phyloP scores from a whole-genome alignment of 2,113 vertebrate species.

The Propithecus coquereli region DNA sequence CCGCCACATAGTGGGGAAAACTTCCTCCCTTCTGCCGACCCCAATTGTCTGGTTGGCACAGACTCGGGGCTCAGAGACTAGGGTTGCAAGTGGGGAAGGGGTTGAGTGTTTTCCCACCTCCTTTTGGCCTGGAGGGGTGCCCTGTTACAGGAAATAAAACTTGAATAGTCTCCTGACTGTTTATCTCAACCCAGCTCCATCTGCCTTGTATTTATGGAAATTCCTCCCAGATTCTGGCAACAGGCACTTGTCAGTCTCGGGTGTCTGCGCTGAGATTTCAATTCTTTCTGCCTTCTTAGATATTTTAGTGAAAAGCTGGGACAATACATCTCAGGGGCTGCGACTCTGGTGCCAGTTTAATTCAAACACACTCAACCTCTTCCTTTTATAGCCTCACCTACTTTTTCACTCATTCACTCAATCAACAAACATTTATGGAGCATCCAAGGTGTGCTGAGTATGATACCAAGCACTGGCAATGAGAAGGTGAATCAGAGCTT shows the following conservation, averaged over 20 bases:
- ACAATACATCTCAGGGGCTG: slow-evolving; percentile 34
- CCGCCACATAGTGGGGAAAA: background rate
- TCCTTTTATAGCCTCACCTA: background rate
- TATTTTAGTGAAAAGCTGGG: slow-evolving; percentile 37
- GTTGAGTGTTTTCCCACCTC: background rate
- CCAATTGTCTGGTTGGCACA: background rate
- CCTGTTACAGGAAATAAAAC: slow-evolving; percentile 10
- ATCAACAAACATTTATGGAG: slow-evolving; percentile 13
- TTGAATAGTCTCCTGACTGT: slow-evolving; percentile 52
- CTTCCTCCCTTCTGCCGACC: background rate
- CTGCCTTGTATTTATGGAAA: slow-evolving; percentile 63
- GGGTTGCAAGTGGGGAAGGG: background rate
- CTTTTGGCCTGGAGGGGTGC: background rate
- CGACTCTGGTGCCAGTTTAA: background rate
- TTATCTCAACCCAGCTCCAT: slow-evolving; percentile 47
- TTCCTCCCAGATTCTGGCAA: slow-evolving; percentile 53
- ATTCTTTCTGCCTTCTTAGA: slow-evolving; percentile 35
- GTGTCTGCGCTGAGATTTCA: slow-evolving; percentile 35
- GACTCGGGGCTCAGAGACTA: background rate
- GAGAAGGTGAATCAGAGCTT: background rate
- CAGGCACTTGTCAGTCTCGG: slow-evolving; percentile 45
- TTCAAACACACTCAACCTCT: background rate
- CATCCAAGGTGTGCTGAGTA: background rate
- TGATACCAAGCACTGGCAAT: background rate
- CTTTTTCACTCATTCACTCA: background rate